Percentiles rank a stretch among this genome's conserved stretches.
These are phyloP conservation scores for Xanthorhoe designata DNA, from an alignment of 2,888 invertebrate genomes.

Conservation along the genomic window DNA sequence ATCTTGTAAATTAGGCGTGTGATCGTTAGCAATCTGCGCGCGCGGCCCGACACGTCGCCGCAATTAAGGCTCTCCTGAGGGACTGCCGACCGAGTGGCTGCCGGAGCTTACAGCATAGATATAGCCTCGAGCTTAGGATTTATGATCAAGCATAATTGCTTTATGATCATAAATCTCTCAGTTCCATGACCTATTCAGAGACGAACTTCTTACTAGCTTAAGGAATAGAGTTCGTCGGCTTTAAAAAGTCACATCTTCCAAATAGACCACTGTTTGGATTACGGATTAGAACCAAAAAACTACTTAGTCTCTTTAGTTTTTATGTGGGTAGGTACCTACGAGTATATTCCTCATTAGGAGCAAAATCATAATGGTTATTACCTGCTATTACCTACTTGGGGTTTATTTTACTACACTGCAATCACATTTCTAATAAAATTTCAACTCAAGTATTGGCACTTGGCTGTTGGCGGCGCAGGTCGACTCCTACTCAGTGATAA, in stretches of 20 bases:
- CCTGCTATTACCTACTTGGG: background rate
- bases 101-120: background rate
- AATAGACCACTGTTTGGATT: too few relatives aligned
- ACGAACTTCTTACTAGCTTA: background rate
- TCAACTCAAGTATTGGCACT: slow-evolving; percentile 1
- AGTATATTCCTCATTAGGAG: too few relatives aligned
- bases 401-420: background rate
- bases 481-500: slow-evolving; percentile 9
- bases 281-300: too few relatives aligned
- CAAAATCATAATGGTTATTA: too few relatives aligned
- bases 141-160: background rate
- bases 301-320: too few relatives aligned
- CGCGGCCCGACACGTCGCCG: background rate
- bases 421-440: slow-evolving; percentile 18
- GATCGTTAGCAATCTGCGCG: background rate
- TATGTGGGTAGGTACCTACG: too few relatives aligned
- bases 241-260: background rate
- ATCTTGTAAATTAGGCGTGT: background rate
- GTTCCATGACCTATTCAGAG: background rate
- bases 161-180: too few relatives aligned
- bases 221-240: background rate
- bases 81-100: background rate
- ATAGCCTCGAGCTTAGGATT: background rate
- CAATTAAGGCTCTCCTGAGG: background rate
- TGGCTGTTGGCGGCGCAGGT: background rate